phyloP scores from a whole-genome alignment of 2,797 vertebrate species.

The Iguana delicatissima region DNA sequence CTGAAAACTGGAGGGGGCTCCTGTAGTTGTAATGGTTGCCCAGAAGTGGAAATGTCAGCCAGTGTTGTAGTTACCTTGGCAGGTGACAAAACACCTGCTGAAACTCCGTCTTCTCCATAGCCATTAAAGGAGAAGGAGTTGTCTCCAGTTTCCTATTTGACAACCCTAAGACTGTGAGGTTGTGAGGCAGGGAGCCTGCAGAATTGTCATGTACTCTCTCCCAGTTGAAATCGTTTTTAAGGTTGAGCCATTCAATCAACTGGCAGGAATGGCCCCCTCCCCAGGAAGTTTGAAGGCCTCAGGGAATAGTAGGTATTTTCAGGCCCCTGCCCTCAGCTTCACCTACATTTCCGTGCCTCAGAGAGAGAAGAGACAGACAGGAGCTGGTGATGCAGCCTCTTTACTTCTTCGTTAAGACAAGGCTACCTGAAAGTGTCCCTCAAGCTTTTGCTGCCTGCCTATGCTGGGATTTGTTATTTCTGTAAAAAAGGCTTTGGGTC shows the following conservation, averaged over 20 bases:
- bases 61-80: no score
- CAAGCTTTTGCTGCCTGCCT: neutral
- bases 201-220: neutral
- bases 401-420: neutral
- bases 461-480: neutral
- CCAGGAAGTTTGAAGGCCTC: no score
- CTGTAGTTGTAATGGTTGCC: no score
- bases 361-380: neutral
- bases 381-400: neutral
- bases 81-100: no score
- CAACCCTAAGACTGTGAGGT: neutral
- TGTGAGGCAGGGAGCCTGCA: neutral
- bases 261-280: neutral
- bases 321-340: neutral
- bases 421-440: neutral
- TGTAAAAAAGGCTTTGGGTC: neutral
- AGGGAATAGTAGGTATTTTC: neutral
- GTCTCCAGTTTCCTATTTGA: no score
- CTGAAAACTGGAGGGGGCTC: no score
- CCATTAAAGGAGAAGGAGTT: no score
- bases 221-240: neutral
- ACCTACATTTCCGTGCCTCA: neutral
- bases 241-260: neutral
- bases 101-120: no score
- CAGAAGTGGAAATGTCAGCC: no score